Percentiles rank a stretch among this genome's conserved stretches.
phyloP scores from a whole-genome alignment of 2,113 vertebrate species.

The Phalacrocorax brasilianus region DNA sequence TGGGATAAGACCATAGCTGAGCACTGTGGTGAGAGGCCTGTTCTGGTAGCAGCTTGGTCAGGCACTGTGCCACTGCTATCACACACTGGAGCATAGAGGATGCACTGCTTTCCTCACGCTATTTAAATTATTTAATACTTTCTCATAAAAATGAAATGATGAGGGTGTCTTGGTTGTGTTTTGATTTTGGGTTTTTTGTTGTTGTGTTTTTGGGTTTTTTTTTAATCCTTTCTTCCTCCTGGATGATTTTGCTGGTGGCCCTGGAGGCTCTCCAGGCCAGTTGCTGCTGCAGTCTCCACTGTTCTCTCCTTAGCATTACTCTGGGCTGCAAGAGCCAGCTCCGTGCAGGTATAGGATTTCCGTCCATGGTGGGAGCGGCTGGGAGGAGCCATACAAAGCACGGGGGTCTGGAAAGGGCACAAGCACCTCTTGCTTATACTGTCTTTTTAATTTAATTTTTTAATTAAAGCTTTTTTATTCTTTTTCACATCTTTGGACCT shows the following conservation, averaged over 20 bases:
- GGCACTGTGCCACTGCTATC: background rate
- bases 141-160: background rate
- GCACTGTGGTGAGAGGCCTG: background rate
- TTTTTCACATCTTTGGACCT: slow-evolving; percentile 25
- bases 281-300: background rate
- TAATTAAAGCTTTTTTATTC: slow-evolving; percentile 72
- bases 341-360: slow-evolving; percentile 1
- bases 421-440: slow-evolving; percentile 30
- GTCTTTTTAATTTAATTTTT: slow-evolving; percentile 73
- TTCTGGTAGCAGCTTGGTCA: background rate
- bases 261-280: slow-evolving; percentile 24
- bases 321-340: background rate
- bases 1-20: background rate
- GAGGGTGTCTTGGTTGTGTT: background rate
- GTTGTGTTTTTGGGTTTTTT: background rate
- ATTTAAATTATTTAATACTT: slow-evolving; percentile 74
- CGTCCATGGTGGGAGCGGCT: background rate
- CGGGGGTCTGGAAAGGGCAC: slow-evolving; percentile 3
- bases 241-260: slow-evolving; percentile 32
- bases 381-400: background rate
- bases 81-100: slow-evolving; percentile 60
- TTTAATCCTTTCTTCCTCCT: background rate
- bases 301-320: slow-evolving; percentile 3
- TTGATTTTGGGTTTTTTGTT: background rate
- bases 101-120: slow-evolving; percentile 8